Conservation (phyloP, 1,140 invertebrate species). For the Calliopsis andreniformis region DNA sequence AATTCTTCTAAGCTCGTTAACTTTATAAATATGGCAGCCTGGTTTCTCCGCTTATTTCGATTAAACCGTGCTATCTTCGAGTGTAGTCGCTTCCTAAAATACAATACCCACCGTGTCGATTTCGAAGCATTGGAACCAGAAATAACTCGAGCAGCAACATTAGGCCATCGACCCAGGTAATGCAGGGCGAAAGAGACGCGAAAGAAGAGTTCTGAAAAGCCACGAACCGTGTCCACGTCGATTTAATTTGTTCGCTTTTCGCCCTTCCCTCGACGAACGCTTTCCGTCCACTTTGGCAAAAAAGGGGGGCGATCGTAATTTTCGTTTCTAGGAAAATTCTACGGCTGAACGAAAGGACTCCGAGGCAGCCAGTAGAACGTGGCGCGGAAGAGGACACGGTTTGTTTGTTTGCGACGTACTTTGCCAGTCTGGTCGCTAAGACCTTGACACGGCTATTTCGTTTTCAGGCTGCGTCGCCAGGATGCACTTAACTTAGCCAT, state of each 20-base stretch:
- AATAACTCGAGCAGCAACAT: no score
- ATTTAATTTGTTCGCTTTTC: no score
- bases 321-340: conserved; percentile 3
- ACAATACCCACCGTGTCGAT: no score
- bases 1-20: no score
- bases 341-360: not conserved
- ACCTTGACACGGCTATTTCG: conserved; percentile 63
- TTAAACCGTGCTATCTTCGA: no score
- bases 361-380: not conserved
- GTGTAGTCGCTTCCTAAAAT: no score
- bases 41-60: no score
- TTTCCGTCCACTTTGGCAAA: not conserved
- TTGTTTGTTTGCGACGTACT: conserved; percentile 41
- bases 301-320: not conserved
- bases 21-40: no score
- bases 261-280: not conserved
- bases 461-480: conserved; percentile 56
- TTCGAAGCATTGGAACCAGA: no score
- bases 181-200: no score
- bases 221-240: not conserved
- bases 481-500: not conserved
- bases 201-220: not conserved
- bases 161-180: not conserved
- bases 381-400: not conserved
- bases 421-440: conserved; percentile 57